Evolutionary conservation across 2,797 vertebrate species (phyloP).

Genomic region (Eutrigla gurnardus): DNA sequence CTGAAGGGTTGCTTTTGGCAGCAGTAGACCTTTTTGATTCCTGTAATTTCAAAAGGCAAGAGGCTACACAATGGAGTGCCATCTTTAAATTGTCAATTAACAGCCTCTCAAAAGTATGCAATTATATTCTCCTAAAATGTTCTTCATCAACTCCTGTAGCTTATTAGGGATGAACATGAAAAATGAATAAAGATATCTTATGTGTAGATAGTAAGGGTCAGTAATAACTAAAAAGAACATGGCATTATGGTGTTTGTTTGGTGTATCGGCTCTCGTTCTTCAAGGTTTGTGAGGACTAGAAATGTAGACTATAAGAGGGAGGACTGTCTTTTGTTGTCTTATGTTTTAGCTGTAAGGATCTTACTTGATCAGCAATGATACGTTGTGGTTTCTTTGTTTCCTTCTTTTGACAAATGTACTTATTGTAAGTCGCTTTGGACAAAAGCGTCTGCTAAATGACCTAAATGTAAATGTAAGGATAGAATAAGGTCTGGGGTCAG

Average conservation of each 20-base stretch:
- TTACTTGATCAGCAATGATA: too few species aligned
- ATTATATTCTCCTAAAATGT: neutral
- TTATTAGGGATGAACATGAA: neutral
- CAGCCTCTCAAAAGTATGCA: neutral
- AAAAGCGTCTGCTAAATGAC: too few species aligned
- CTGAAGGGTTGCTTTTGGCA: neutral
- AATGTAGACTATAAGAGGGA: neutral
- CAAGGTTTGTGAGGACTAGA: neutral
- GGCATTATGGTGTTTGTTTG: neutral
- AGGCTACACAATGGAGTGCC: neutral
- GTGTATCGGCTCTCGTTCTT: neutral
- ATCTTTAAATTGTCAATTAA: neutral
- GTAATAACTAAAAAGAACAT: neutral
- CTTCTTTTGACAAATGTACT: too few species aligned
- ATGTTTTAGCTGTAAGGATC: neutral
- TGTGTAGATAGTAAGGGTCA: too few species aligned
- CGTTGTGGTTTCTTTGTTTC: too few species aligned
- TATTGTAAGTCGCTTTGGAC: too few species aligned
- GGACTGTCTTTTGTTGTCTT: too few species aligned
- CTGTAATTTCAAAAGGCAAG: neutral
- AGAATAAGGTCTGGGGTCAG: neutral
- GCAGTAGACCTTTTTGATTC: neutral
- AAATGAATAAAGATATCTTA: too few species aligned
- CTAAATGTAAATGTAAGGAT: too few species aligned
- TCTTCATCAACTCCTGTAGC: neutral